Percentiles rank a stretch among this genome's conserved stretches.
These are phyloP conservation scores for Pammene aurita DNA, from an alignment of 2,888 invertebrate species.

Conservation along the genomic window DNA sequence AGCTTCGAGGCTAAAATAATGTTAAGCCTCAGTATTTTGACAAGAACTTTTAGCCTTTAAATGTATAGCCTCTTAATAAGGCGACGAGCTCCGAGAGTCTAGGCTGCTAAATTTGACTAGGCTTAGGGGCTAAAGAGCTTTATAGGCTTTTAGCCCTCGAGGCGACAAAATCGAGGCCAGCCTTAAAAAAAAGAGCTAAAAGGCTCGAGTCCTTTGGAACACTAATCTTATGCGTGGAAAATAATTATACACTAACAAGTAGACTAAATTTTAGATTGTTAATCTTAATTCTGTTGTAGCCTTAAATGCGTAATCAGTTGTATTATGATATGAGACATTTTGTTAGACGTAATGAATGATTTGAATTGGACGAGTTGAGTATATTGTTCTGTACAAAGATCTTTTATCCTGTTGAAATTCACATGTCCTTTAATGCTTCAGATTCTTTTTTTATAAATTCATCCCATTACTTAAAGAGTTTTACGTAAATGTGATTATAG, in stretches of 20 bases:
- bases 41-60: too few species aligned
- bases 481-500: too few species aligned
- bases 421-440: constrained; percentile 28
- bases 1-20: too few species aligned
- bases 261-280: constrained; percentile 41
- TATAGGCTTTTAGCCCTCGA: too few species aligned
- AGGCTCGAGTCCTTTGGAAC: too few species aligned
- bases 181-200: too few species aligned
- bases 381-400: constrained; percentile 36
- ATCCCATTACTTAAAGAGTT: constrained; percentile 38
- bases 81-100: too few species aligned
- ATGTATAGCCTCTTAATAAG: too few species aligned
- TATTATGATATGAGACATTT: constrained; percentile 22
- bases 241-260: constrained; percentile 34
- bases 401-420: constrained; percentile 40
- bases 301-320: constrained; percentile 38
- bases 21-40: too few species aligned
- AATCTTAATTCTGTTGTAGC: constrained; percentile 38
- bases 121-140: too few species aligned
- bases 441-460: constrained; percentile 28
- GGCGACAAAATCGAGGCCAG: too few species aligned
- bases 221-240: constrained; percentile 34
- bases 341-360: constrained; percentile 37
- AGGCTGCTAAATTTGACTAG: too few species aligned
- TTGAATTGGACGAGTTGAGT: constrained; percentile 34